These are phyloP conservation scores for Benthosema pterotum DNA, from an alignment of 2,797 vertebrate species.

Conservation along the genomic window DNA sequence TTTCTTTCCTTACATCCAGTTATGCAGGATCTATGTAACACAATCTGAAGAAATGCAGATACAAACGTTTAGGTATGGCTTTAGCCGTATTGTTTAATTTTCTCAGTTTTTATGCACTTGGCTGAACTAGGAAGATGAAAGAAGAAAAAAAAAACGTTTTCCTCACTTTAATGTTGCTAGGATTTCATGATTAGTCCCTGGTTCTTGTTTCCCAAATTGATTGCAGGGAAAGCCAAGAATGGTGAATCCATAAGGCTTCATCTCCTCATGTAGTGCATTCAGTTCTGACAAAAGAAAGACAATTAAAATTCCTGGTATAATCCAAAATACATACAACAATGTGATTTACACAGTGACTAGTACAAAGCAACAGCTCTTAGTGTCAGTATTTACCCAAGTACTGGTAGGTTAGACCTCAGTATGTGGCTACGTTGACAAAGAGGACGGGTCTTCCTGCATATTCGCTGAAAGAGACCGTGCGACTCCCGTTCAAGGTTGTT, in stretches of 20 bases:
- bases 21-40: constrained; percentile 36
- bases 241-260: constrained; percentile 76
- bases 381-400: constrained; percentile 85
- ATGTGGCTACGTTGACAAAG: constrained; percentile 92
- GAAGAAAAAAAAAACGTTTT: neutral
- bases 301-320: neutral
- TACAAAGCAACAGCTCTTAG: neutral
- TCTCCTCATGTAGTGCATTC: constrained; percentile 97
- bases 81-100: neutral
- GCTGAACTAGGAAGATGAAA: neutral
- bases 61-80: neutral
- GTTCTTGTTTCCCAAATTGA: constrained; percentile 95
- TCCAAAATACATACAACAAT: too few relatives aligned
- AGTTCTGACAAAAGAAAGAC: constrained; percentile 80
- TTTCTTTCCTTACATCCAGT: constrained; percentile 34
- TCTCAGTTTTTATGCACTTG: constrained; percentile 6
- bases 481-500: constrained; percentile 76
- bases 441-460: constrained; percentile 86
- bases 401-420: constrained; percentile 89
- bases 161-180: constrained; percentile 87
- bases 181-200: constrained; percentile 87
- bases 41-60: neutral
- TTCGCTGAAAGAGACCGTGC: constrained; percentile 78
- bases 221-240: constrained; percentile 92
- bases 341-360: neutral